Evolutionary conservation across 1,140 invertebrate species (phyloP), one percentile per base, ranked within the genome.

Genomic region (Camponotus vicinus): DNA sequence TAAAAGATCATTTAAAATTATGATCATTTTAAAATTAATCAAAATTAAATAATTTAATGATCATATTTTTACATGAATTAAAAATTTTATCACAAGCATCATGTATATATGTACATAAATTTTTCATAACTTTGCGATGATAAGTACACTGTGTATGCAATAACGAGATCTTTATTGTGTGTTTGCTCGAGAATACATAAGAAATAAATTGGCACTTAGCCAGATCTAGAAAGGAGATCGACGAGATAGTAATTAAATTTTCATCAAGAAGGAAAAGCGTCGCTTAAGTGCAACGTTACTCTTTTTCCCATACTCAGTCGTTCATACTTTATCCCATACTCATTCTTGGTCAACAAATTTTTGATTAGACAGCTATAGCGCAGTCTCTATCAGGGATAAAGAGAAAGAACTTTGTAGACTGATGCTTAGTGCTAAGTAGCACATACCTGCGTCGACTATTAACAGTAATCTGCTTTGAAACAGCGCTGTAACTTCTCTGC

Each of bases 381-480:
- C 15, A 52, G 15, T 52, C 27, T 27, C 27, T 27, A 27, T 27
- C 13, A 49, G 27, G 13, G 27, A n/a, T 49, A 27, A n/a, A 45
- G 27, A 45, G 52, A 52, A 59, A 59, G 40, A 45, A 42, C 69
- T 83, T 83, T 75, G 67, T 27, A 45, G 69, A 40, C 63, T 57
- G 32, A 42, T 83, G 18, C 32, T 32, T 75, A 27, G 55, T 83
- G 69, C 79, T 55, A 66, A 78, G 73, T 67, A 70, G 66, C 49
- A 32, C 59, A 52, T 57, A 83, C 11, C 42, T 57, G 69, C 21
- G 69, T 42, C 49, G 49, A 57, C 9, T 88, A 61, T 34, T n/a
- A 67, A 61, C 49, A 69, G 59, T 49, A 55, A 88, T 82, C 57
- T 34, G 76, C 87, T 89, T 88, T 59, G 75, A 82, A 76, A 18